Evolutionary conservation across 2,888 invertebrate species (phyloP), one percentile per base, ranked within the genome.

Genomic region (Dichetophora obliterata): DNA sequence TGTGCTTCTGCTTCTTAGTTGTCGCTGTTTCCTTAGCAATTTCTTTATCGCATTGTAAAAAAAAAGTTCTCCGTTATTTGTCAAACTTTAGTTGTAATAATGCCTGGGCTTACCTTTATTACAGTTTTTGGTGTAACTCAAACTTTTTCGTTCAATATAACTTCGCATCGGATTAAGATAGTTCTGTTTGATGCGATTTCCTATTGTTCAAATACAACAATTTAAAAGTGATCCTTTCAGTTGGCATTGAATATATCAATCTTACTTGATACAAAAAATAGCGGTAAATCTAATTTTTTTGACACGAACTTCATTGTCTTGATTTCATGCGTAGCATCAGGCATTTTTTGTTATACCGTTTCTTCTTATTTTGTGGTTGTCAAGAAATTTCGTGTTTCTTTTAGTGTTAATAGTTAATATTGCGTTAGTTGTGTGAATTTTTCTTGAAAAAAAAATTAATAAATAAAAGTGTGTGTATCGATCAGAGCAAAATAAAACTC

Each of bases 221-320:
- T 43, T 43, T 11, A 2, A 43, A n/a, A n/a, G n/a, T 43, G 2
- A 43, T 11, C 43, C 14, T 11, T 43, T 2, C 14, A 43, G 11
- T 14, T 43, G 43, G 43, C 11, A 11, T 11, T 43, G 14, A 6
- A 11, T 43, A 43, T 11, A 43, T 3, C 6, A 16, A 14, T 66
- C 81, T 81, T 81, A 87, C 87, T 85, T 48, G 87, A 82, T 1
- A 82, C 43, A 81, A 87, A 82, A 71, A 86, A 87, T 0, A 87
- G 81, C 5, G 88, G 87, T 66, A 87, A 66, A 31, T 81, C 81
- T 80, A 87, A 81, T n/a, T 82, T 83, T n/a, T 85, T 81, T 5
- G 85, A 70, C 50, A 83, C 80, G 37, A 85, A 83, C 70, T 78
- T 80, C 76, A 84, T 80, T 0, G 80, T 19, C 8, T 34, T 63